A percentile compares a stretch with the other conserved stretches of the same genome.
phyloP scores from a whole-genome alignment of 2,888 invertebrate species.

The Hyposoter dolosus region DNA sequence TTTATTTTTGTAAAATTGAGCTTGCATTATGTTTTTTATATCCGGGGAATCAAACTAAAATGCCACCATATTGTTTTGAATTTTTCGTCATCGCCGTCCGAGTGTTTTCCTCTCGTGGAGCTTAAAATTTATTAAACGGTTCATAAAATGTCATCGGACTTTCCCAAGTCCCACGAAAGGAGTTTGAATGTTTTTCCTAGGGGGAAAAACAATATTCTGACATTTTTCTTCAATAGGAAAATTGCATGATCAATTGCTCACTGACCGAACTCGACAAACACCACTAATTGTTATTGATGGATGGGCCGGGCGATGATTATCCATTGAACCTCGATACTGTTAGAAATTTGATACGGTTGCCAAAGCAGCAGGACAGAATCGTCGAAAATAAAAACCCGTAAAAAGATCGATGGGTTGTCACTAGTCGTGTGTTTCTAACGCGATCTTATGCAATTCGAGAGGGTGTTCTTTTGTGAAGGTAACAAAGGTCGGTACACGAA shows the following conservation, averaged over 20 bases:
- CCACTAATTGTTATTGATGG: not conserved
- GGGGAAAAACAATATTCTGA: no score
- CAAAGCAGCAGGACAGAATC: not conserved
- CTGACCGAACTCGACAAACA: not conserved
- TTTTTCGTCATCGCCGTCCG: no score
- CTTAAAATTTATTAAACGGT: no score
- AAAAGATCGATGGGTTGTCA: not conserved
- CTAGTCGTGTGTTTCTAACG: not conserved
- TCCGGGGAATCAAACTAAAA: not conserved
- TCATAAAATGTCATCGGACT: no score
- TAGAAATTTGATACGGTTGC: not conserved
- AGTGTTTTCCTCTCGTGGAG: no score
- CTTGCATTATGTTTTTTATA: not conserved
- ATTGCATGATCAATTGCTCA: not conserved
- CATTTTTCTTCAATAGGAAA: not conserved
- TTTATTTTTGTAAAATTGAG: slow-evolving; percentile 1
- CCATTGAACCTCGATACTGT: slow-evolving; percentile 1
- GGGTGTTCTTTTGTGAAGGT: not conserved
- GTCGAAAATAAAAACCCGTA: not conserved
- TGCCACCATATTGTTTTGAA: not conserved
- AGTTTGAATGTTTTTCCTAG: not conserved
- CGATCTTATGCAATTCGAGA: slow-evolving; percentile 2
- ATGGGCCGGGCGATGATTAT: not conserved
- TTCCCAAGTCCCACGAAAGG: no score
- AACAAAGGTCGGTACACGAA: not conserved